phyloP scores from a whole-genome alignment of 1,140 invertebrate species.

The Dreissena polymorpha region DNA sequence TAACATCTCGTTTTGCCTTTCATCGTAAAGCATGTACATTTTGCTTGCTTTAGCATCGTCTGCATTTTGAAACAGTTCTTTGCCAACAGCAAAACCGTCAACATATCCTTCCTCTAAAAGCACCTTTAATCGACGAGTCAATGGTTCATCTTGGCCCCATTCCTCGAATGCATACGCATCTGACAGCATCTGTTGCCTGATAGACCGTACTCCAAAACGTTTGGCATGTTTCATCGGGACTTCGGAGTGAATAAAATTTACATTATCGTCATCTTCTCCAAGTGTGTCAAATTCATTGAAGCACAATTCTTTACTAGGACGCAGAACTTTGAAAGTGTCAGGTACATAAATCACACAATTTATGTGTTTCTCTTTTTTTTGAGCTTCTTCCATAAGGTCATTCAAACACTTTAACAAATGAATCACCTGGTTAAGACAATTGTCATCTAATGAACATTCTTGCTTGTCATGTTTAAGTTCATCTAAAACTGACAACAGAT shows the following conservation, averaged over 20 bases:
- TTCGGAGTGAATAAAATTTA: conserved; percentile 4
- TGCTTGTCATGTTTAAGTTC: not conserved
- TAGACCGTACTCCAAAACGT: conserved; percentile 54
- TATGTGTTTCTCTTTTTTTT: not conserved
- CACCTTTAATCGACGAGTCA: conserved; percentile 63
- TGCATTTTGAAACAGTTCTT: conserved; percentile 79
- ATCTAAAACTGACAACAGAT: no score
- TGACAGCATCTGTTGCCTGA: conserved; percentile 52
- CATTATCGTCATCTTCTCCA: not conserved
- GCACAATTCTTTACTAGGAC: conserved; percentile 35
- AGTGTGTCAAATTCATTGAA: conserved; percentile 12
- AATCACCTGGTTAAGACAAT: not conserved
- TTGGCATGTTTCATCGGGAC: conserved; percentile 34
- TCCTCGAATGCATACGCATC: conserved; percentile 53
- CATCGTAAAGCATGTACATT: conserved; percentile 71
- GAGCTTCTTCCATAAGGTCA: not conserved
- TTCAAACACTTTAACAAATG: conserved; percentile 19
- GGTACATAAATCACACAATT: not conserved
- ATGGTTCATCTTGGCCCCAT: conserved; percentile 68
- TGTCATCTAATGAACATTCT: not conserved
- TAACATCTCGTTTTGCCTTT: conserved; percentile 63
- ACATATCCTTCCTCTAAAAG: conserved; percentile 62
- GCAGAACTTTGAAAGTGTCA: conserved; percentile 3
- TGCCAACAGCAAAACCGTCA: conserved; percentile 68
- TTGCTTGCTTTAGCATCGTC: conserved; percentile 74